Evolutionary conservation across 2,113 vertebrate genomes (phyloP), one percentile per base, ranked within the genome.

Genomic region (Cyprinodon brontotheroides): DNA sequence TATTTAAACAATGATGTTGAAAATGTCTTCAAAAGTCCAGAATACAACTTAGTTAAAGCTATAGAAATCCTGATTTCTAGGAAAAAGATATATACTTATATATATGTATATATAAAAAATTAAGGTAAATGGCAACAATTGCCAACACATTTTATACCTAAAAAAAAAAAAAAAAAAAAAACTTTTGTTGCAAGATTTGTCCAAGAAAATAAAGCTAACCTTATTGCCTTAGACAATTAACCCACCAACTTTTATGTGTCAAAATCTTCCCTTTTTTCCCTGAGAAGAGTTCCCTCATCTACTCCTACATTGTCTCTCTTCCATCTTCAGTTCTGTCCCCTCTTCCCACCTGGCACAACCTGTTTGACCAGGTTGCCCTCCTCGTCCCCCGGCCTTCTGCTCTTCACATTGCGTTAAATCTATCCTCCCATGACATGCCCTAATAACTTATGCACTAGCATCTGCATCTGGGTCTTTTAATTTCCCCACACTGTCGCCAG

Each of bases 151-250:
- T 45, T 45, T 11, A 45, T 11, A 45, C 11, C 43, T 45, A 45
- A 8, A 8, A 7, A 10, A 45, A 11, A 45, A 9, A 45, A 11
- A 45, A 2, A 10, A 29, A 29, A 29, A 29, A 29, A 29, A 1
- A 29, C 29, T 29, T 45, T 45, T 45, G 43, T 11, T 45, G 43
- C 9, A 45, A 2, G 12, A 45, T 45, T 2, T 10, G 5, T 7
- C 14, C 47, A n/a, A 9, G 17, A n/a, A 1, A 57, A n/a, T 20
- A 53, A 17, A 20, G 17, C 13, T 9, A 53, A 6, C 50, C 22
- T 65, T 61, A 43, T 60, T 64, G 60, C 17, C 53, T 65, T 62
- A 41, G 79, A 78, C 69, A 71, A 78, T 63, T n/a, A 73, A 69
- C 37, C 60, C 59, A 40, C 62, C 43, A 39, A 20, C 36, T 41